phyloP scores from a whole-genome alignment of 1,140 invertebrate species.

The Bombyx mori region ASM3026992v2 NC_085121.1:11564501-11565000 shows the following conservation, averaged over 20 bases:
- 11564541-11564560: conserved; percentile 84
- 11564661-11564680: too few relatives aligned
- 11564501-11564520: neutral
- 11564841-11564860: too few relatives aligned
- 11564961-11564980: too few relatives aligned
- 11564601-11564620: conserved; percentile 85
- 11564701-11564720: neutral
- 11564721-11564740: neutral
- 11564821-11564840: too few relatives aligned
- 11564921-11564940: too few relatives aligned
- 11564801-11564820: too few relatives aligned
- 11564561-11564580: conserved; percentile 88
- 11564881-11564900: too few relatives aligned
- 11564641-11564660: neutral
- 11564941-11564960: too few relatives aligned
- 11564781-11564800: neutral
- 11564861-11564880: too few relatives aligned
- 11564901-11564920: too few relatives aligned
- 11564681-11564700: too few relatives aligned
- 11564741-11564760: neutral
- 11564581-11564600: conserved; percentile 77
- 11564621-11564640: conserved; percentile 74
- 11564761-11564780: conserved; percentile 1
- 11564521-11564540: conserved; percentile 85
- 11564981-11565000: neutral